phyloP scores from a whole-genome alignment of 2,113 vertebrate species.

The Urocolius indicus region DNA sequence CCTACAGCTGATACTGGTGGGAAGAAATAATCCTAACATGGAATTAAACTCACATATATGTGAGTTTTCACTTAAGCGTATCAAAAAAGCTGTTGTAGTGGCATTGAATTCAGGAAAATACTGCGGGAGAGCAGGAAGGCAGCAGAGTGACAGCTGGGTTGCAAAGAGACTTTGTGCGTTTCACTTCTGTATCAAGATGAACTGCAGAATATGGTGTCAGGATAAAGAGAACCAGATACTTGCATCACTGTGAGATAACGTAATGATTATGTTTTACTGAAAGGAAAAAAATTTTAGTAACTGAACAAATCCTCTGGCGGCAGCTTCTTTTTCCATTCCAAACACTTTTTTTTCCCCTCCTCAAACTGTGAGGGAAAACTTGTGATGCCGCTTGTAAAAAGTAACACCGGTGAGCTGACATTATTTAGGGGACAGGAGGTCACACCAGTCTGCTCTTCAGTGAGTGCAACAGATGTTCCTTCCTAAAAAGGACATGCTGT shows the following conservation, averaged over 20 bases:
- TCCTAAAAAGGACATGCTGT: slow-evolving; percentile 19
- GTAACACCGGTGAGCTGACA: slow-evolving; percentile 5
- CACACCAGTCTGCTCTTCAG: background rate
- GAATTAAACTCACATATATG: background rate
- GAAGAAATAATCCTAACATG: background rate
- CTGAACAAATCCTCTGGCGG: slow-evolving; percentile 22
- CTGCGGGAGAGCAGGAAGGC: background rate
- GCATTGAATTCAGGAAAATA: background rate
- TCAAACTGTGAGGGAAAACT: background rate
- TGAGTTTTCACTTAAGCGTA: background rate
- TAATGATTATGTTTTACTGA: background rate
- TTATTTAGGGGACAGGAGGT: background rate
- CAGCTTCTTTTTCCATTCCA: slow-evolving; percentile 43
- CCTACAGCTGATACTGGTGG: background rate
- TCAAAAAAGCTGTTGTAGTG: background rate
- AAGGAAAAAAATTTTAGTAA: slow-evolving; percentile 15
- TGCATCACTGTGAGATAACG: slow-evolving; percentile 25
- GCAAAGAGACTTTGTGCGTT: background rate
- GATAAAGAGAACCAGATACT: slow-evolving; percentile 46
- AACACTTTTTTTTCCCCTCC: background rate
- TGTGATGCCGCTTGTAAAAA: background rate
- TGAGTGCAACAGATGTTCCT: slow-evolving; percentile 10
- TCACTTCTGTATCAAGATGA: background rate
- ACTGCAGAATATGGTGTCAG: background rate
- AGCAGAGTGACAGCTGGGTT: accelerated